Conservation (phyloP, 2,113 vertebrate genomes). For the Microcebus murinus region DNA sequence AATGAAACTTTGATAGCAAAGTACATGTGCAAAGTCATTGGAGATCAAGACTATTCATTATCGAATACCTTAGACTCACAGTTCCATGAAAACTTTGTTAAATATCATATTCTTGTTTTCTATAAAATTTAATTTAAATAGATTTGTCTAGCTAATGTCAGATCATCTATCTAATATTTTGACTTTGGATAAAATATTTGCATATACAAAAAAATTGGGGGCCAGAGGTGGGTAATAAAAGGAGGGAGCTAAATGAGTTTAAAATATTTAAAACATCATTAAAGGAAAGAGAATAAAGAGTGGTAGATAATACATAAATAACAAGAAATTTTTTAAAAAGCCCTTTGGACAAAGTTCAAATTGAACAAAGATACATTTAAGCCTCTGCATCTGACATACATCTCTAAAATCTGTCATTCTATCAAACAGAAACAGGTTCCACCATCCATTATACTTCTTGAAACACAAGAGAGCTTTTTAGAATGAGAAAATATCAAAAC, state of each 20-base stretch:
- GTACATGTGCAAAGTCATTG: not conserved
- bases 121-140: not conserved
- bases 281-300: not conserved
- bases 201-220: not conserved
- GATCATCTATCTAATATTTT: not conserved
- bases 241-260: not conserved
- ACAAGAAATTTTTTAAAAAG: not conserved
- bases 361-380: not conserved
- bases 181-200: not conserved
- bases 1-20: not conserved
- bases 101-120: not conserved
- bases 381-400: not conserved
- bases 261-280: not conserved
- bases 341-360: not conserved
- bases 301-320: not conserved
- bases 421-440: not conserved
- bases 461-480: not conserved
- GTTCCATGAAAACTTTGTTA: not conserved
- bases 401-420: not conserved
- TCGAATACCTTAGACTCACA: not conserved
- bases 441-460: not conserved
- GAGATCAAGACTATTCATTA: not conserved
- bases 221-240: accelerated
- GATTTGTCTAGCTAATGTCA: not conserved
- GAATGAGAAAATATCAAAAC: not conserved